Evolutionary conservation across 2,797 vertebrate genomes (phyloP).

Genomic region (Tolypeutes matacus): DNA sequence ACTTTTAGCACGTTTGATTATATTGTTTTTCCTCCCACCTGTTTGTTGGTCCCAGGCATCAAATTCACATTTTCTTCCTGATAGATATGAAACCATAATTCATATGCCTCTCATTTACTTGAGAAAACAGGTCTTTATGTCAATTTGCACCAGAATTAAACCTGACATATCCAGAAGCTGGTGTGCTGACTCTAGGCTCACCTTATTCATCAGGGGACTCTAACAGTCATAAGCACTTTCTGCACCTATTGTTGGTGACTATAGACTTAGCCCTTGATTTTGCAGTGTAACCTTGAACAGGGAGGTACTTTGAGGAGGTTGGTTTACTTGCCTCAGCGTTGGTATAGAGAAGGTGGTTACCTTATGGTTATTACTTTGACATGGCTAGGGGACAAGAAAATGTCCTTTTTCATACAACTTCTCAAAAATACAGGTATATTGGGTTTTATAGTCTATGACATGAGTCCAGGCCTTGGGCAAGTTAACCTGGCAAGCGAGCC

Average conservation of each 20-base stretch:
- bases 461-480: not conserved
- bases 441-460: not conserved
- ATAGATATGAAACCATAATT: not conserved
- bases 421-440: not conserved
- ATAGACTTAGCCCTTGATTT: conserved; percentile 22
- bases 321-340: not conserved
- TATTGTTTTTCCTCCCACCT: not conserved
- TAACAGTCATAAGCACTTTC: not conserved
- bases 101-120: not conserved
- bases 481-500: not conserved
- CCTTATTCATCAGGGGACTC: not conserved
- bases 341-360: not conserved
- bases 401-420: not conserved
- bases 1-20: not conserved
- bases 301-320: not conserved
- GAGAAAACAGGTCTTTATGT: conserved; percentile 12
- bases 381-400: not conserved
- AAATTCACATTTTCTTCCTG: conserved; percentile 18
- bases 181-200: not conserved
- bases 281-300: not conserved
- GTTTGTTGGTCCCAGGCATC: not conserved
- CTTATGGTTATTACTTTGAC: not conserved
- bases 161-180: not conserved
- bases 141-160: not conserved
- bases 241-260: conserved; percentile 6